Percentiles rank a stretch among this genome's conserved stretches.
phyloP scores from a whole-genome alignment of 2,888 invertebrate species.

The Trypoxylon attenuatum region DNA sequence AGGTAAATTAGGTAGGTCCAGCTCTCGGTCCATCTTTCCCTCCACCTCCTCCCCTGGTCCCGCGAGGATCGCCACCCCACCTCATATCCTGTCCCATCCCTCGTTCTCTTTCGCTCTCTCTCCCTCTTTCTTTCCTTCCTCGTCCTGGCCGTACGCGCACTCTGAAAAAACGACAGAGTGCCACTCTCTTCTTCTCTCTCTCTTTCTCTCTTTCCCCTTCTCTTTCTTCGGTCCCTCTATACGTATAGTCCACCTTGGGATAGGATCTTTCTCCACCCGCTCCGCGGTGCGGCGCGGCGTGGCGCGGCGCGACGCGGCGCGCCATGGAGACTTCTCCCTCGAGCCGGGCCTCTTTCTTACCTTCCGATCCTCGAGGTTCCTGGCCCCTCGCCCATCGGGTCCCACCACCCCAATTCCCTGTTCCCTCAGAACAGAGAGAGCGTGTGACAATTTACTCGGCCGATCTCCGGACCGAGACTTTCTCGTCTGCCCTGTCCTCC shows the following conservation, averaged over 20 bases:
- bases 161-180: background rate
- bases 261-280: conserved; percentile 69
- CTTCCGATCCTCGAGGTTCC: conserved; percentile 35
- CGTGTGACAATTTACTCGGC: conserved; percentile 75
- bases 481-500: conserved; percentile 38
- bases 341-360: conserved; percentile 40
- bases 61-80: conserved; percentile 19
- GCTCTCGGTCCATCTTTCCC: conserved; percentile 66
- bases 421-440: conserved; percentile 66
- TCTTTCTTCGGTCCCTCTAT: conserved; percentile 47
- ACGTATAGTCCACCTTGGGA: conserved; percentile 61
- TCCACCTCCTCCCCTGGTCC: conserved; percentile 27
- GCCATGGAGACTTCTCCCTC: conserved; percentile 45
- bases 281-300: no score
- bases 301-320: conserved; percentile 21
- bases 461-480: conserved; percentile 63
- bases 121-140: conserved; percentile 12
- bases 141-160: background rate
- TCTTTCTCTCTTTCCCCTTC: conserved; percentile 2
- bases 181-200: background rate
- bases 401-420: conserved; percentile 63
- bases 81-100: conserved; percentile 9
- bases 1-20: conserved; percentile 75
- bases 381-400: conserved; percentile 25
- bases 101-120: background rate